Conservation (phyloP, 2,797 vertebrate species). For the Coranthus polyacanthus region DNA sequence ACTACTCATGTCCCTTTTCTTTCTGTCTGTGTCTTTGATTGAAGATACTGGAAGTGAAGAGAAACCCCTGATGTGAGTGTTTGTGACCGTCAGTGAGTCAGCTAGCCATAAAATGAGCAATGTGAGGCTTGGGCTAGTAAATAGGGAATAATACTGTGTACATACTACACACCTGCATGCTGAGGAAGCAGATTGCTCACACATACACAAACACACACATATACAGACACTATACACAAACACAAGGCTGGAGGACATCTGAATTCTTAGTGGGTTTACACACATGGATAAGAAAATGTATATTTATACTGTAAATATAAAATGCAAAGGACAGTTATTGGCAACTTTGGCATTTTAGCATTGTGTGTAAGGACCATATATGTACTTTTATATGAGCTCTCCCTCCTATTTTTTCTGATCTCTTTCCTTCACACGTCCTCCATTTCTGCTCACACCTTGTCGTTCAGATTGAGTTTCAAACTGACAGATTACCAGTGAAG, state of each 20-base stretch:
- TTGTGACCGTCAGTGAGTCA: constrained; percentile 12
- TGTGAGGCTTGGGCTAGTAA: constrained; percentile 1
- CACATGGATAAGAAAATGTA: background rate
- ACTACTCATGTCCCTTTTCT: too few species aligned
- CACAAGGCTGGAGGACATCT: constrained; percentile 1
- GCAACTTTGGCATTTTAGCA: too few species aligned
- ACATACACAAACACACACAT: too few species aligned
- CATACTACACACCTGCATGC: constrained; percentile 4
- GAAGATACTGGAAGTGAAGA: too few species aligned
- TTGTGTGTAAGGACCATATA: background rate
- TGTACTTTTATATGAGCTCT: background rate
- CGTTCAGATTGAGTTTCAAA: constrained; percentile 16
- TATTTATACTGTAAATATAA: background rate
- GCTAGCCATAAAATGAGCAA: constrained; percentile 37
- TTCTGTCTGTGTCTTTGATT: too few species aligned
- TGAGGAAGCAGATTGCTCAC: background rate
- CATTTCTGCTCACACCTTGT: background rate
- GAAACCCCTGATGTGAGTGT: constrained; percentile 1
- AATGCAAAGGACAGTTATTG: background rate
- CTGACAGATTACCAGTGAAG: constrained; percentile 18
- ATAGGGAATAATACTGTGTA: background rate
- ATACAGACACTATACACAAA: background rate
- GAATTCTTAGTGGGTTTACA: background rate
- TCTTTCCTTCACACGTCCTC: too few species aligned
- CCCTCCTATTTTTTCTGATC: background rate